Evolutionary conservation across 2,797 vertebrate species (phyloP).

Genomic region (Pipistrellus pipistrellus): DNA sequence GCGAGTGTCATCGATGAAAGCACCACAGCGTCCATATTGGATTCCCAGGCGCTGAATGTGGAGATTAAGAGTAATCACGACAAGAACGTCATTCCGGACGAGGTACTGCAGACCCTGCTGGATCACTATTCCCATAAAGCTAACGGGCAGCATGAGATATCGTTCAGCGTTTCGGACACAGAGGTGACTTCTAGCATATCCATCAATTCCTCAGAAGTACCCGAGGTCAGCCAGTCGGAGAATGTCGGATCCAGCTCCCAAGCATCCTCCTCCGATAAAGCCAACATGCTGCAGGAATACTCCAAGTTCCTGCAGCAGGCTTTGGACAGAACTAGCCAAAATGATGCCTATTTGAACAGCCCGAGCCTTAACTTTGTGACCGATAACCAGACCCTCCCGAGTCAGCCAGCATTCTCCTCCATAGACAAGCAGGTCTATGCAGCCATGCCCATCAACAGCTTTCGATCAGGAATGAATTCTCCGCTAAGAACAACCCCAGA

Average conservation of each 20-base stretch:
- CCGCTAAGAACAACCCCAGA: slow-evolving; percentile 96
- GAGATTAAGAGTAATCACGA: slow-evolving; percentile 96
- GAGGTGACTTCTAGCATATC: slow-evolving; percentile 99
- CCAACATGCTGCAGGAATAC: slow-evolving; percentile 99
- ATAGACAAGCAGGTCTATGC: slow-evolving; percentile 96
- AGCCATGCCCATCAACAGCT: slow-evolving; percentile 94
- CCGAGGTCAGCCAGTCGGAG: slow-evolving; percentile 94
- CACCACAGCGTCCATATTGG: slow-evolving; percentile 94
- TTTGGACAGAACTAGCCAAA: slow-evolving; percentile 99
- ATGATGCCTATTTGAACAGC: slow-evolving; percentile 99
- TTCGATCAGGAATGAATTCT: slow-evolving; percentile 97
- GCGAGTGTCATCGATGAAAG: slow-evolving; percentile 96
- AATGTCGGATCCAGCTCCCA: slow-evolving; percentile 92
- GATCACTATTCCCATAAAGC: slow-evolving; percentile 99
- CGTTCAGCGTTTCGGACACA: slow-evolving; percentile 96
- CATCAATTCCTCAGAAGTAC: slow-evolving; percentile 97
- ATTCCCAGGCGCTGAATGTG: slow-evolving; percentile 94
- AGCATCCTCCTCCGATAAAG: slow-evolving; percentile 95
- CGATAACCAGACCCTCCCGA: slow-evolving; percentile 95
- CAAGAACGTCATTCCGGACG: slow-evolving; percentile 97
- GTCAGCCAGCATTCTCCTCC: slow-evolving; percentile 96
- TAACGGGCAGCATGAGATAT: slow-evolving; percentile 97
- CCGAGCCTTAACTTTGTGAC: slow-evolving; percentile 98
- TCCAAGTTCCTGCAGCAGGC: slow-evolving; percentile 99
- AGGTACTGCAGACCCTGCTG: slow-evolving; percentile 98